Conservation (phyloP, 2,888 invertebrate species). For the Pachydiplax longipennis region DNA sequence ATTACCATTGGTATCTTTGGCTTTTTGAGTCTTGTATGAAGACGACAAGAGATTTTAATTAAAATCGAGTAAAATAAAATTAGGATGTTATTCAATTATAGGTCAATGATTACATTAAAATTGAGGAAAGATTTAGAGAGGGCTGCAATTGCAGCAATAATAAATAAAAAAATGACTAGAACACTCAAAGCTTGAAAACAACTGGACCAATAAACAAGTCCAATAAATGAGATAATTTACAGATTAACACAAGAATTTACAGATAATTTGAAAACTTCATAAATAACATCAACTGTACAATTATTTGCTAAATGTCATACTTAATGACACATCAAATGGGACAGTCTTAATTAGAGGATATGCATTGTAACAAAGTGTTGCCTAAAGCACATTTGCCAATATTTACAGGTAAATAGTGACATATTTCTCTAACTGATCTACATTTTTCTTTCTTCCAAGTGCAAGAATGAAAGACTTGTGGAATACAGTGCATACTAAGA, state of each 20-base stretch:
- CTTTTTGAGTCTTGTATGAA: not conserved
- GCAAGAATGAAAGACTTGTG: conserved; percentile 41
- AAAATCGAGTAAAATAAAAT: not conserved
- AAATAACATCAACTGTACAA: conserved; percentile 36
- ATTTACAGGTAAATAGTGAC: conserved; percentile 6
- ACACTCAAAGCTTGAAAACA: not conserved
- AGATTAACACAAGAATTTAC: not conserved
- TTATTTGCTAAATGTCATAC: not conserved
- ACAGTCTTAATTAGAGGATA: conserved; percentile 37
- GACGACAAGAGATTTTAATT: conserved; percentile 1
- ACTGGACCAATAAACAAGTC: not conserved
- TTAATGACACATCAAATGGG: not conserved
- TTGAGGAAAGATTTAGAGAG: not conserved
- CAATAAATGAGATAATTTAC: not conserved
- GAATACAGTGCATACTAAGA: conserved; percentile 25
- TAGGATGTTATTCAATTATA: not conserved
- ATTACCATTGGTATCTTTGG: conserved; percentile 15
- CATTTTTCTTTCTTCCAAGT: conserved; percentile 11
- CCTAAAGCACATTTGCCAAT: conserved; percentile 30
- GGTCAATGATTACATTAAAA: not conserved
- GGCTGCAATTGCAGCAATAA: not conserved
- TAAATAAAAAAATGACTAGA: not conserved
- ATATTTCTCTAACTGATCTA: conserved; percentile 8
- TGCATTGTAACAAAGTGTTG: conserved; percentile 42
- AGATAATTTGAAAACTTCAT: not conserved